phyloP scores from a whole-genome alignment of 2,113 vertebrate species.

The Sceloporus tristichus region DNA sequence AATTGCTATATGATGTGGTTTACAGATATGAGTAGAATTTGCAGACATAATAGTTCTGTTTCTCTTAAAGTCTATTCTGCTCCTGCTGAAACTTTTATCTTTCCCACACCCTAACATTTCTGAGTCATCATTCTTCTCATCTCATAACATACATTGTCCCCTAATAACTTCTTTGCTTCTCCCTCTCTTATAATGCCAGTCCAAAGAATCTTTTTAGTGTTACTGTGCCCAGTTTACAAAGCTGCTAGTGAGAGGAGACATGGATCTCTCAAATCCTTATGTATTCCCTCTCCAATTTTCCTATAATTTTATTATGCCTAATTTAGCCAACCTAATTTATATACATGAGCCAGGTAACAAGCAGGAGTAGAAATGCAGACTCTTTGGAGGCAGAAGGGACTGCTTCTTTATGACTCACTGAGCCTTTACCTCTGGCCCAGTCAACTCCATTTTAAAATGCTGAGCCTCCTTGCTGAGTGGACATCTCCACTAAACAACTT shows the following conservation, averaged over 20 bases:
- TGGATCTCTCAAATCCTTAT: background rate
- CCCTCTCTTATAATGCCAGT: background rate
- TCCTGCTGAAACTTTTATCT: conserved; percentile 1
- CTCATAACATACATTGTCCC: background rate
- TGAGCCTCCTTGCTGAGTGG: background rate
- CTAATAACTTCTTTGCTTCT: background rate
- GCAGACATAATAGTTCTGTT: background rate
- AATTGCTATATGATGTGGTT: background rate
- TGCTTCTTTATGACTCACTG: background rate
- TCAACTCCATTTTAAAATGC: conserved; percentile 1
- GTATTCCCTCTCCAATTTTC: background rate
- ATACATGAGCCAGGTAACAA: background rate
- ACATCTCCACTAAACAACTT: background rate
- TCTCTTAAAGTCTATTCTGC: background rate
- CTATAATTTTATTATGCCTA: background rate
- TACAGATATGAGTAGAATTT: background rate
- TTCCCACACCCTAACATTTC: background rate
- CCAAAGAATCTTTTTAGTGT: background rate
- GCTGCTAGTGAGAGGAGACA: background rate
- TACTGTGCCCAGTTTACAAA: background rate
- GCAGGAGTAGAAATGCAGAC: background rate
- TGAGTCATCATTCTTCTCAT: background rate
- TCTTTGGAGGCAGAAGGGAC: background rate
- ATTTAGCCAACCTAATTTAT: background rate
- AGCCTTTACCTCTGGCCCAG: background rate